phyloP scores from a whole-genome alignment of 2,797 vertebrate species.

The Apogon hyalosoma region DNA sequence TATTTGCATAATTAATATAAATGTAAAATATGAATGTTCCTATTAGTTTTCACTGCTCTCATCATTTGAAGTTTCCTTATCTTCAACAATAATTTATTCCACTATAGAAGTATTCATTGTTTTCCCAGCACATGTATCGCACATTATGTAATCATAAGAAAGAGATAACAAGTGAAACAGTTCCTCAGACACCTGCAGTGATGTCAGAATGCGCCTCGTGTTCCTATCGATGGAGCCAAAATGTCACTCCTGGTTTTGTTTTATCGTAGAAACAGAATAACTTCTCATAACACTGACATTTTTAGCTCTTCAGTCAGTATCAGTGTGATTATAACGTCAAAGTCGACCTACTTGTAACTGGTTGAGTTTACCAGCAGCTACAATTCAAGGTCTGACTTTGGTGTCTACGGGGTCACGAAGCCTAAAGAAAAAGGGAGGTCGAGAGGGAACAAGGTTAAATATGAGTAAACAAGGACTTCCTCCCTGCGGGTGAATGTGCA shows the following conservation, averaged over 20 bases:
- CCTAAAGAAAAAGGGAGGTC: conserved; percentile 41
- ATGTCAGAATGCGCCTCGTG: conserved; percentile 5
- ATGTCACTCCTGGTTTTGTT: conserved; percentile 3
- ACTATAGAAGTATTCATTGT: background rate
- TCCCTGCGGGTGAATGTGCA: conserved; percentile 77
- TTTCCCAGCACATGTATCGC: background rate
- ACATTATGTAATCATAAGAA: conserved; percentile 12
- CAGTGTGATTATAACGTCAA: background rate
- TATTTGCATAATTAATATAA: no score
- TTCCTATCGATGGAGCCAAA: conserved; percentile 1
- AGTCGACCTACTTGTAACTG: background rate
- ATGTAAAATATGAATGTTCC: no score
- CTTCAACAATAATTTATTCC: background rate
- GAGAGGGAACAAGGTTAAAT: conserved; percentile 62
- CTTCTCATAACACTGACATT: conserved; percentile 6
- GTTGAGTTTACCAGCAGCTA: conserved; percentile 5
- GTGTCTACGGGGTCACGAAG: conserved; percentile 27
- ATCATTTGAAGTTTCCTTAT: background rate
- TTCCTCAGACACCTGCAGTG: conserved; percentile 19
- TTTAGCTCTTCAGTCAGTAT: background rate
- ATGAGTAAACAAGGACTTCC: conserved; percentile 79
- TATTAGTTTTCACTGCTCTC: no score
- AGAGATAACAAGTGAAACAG: background rate
- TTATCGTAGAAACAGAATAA: background rate
- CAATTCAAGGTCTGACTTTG: background rate